These are phyloP conservation scores for Macaria notata DNA, from an alignment of 2,888 invertebrate genomes.

Conservation along the genomic window DNA sequence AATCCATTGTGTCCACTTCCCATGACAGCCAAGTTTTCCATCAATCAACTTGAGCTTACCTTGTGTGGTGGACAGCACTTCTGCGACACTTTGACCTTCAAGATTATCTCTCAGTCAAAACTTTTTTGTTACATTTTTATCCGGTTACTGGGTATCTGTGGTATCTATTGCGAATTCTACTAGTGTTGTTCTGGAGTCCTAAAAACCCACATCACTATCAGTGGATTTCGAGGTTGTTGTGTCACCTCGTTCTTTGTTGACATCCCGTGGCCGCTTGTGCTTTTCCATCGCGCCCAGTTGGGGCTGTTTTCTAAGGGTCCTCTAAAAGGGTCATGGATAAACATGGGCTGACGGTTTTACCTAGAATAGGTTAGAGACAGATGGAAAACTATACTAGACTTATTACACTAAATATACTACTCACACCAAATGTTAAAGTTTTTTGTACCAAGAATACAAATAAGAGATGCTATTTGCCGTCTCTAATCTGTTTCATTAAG, in stretches of 20 bases:
- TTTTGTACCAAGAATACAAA: too few species aligned
- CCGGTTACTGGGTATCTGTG: too few species aligned
- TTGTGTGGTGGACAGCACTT: background rate
- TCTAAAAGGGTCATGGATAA: conserved; percentile 48
- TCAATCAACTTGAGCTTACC: conserved; percentile 10
- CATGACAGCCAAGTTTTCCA: conserved; percentile 6
- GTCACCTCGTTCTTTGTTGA: conserved; percentile 38
- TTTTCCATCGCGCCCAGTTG: conserved; percentile 47
- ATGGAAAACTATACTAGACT: background rate
- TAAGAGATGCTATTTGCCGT: too few species aligned
- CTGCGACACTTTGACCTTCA: background rate
- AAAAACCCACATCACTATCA: conserved; percentile 31
- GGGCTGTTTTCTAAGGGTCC: conserved; percentile 41
- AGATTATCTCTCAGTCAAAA: too few species aligned
- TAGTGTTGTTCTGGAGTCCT: conserved; percentile 4
- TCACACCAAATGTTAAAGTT: too few species aligned
- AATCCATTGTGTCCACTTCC: background rate
- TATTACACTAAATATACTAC: too few species aligned
- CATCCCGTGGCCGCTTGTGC: conserved; percentile 33
- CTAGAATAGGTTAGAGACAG: background rate
- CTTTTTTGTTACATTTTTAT: too few species aligned
- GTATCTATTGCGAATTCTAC: too few species aligned
- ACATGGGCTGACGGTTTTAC: conserved; percentile 37
- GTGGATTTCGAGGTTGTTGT: conserved; percentile 38
- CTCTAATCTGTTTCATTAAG: too few species aligned